Conservation (phyloP, 2,888 invertebrate species). For the Drosophila mimetica region DNA sequence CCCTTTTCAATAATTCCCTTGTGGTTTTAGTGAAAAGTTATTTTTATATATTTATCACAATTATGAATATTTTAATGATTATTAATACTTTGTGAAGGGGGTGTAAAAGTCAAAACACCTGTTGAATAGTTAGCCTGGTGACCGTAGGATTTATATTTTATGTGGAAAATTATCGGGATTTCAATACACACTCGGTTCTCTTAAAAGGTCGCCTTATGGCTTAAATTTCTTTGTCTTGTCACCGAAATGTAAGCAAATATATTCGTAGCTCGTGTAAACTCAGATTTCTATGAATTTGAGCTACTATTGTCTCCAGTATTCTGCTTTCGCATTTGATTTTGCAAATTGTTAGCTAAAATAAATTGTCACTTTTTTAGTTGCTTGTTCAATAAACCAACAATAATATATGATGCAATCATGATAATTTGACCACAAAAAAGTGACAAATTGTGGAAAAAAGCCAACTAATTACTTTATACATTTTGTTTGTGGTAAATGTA, state of each 20-base stretch:
- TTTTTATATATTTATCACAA: too few species aligned
- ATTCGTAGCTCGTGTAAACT: not conserved
- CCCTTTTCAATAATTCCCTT: not conserved
- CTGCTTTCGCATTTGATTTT: not conserved
- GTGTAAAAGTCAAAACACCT: not conserved
- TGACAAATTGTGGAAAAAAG: not conserved
- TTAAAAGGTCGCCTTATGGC: too few species aligned
- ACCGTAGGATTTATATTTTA: too few species aligned
- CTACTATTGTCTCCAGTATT: not conserved
- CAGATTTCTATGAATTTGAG: not conserved
- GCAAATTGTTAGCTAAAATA: not conserved
- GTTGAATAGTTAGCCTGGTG: not conserved
- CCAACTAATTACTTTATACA: not conserved
- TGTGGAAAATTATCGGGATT: not conserved
- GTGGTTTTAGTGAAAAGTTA: too few species aligned
- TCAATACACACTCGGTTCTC: too few species aligned
- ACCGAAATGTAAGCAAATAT: not conserved
- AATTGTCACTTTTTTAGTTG: not conserved
- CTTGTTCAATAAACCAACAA: not conserved
- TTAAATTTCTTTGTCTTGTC: not conserved
- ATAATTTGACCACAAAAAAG: not conserved
- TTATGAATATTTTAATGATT: too few species aligned
- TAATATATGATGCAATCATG: not conserved
- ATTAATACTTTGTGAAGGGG: not conserved
- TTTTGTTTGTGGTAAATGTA: too few species aligned